Evolutionary conservation across 2,797 vertebrate species (phyloP).

Genomic region (Notolepis coatsorum): DNA sequence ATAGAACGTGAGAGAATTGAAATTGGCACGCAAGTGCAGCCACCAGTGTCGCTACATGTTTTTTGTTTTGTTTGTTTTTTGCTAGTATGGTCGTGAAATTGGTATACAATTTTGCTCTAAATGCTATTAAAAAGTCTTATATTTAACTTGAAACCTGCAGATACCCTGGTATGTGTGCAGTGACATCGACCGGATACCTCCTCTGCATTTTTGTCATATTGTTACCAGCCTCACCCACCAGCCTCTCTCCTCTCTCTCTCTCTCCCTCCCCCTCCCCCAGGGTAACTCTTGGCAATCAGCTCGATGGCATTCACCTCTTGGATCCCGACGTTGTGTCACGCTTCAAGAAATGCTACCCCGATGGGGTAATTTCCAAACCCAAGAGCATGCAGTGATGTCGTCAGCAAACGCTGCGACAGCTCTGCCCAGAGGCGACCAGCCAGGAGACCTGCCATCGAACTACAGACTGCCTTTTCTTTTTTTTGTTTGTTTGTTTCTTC

Average conservation of each 20-base stretch:
- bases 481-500: constrained; percentile 12
- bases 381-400: constrained; percentile 81
- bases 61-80: too few relatives aligned
- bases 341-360: constrained; percentile 92
- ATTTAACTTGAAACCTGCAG: too few relatives aligned
- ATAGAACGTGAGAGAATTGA: too few relatives aligned
- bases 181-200: too few relatives aligned
- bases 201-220: too few relatives aligned
- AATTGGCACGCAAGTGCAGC: too few relatives aligned
- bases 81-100: too few relatives aligned
- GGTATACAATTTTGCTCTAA: too few relatives aligned
- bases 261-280: constrained; percentile 52
- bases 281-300: constrained; percentile 93
- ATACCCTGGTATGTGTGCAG: too few relatives aligned
- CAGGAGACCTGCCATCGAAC: neutral
- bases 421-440: constrained; percentile 7
- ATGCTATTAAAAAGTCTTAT: too few relatives aligned
- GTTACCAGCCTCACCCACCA: too few relatives aligned
- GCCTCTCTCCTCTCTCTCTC: neutral
- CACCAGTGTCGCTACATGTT: too few relatives aligned
- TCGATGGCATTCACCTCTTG: constrained; percentile 93
- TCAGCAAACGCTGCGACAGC: neutral
- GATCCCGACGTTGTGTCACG: constrained; percentile 93
- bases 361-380: constrained; percentile 93
- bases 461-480: constrained; percentile 24